Conservation (phyloP, 2,113 vertebrate species). For the Nymphicus hollandicus region DNA sequence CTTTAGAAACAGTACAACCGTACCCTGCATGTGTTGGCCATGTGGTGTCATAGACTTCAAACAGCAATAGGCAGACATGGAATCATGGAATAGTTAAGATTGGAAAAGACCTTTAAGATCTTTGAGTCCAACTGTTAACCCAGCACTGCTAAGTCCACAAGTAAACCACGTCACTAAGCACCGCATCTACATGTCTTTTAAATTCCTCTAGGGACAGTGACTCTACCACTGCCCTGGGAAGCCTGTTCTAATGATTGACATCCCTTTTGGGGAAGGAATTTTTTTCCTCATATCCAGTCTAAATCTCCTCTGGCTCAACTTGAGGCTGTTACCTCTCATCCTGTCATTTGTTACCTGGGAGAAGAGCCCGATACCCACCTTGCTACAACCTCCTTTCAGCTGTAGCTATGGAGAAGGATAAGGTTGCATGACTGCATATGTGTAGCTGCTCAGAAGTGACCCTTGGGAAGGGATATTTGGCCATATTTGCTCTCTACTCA, state of each 20-base stretch:
- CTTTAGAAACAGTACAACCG: background rate
- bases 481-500: background rate
- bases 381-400: background rate
- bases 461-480: background rate
- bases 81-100: background rate
- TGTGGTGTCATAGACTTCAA: background rate
- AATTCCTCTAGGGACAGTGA: background rate
- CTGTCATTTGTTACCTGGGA: background rate
- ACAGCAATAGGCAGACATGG: fast-evolving
- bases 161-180: background rate
- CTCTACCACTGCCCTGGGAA: background rate
- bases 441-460: background rate
- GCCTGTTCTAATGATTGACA: background rate
- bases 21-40: fast-evolving
- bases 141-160: background rate
- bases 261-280: background rate
- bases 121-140: background rate
- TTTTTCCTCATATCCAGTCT: background rate
- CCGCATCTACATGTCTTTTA: background rate
- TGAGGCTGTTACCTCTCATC: background rate
- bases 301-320: background rate
- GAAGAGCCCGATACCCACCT: fast-evolving
- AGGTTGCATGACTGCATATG: fast-evolving
- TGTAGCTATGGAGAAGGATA: background rate
- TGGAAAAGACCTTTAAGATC: background rate